These are phyloP conservation scores for Phocoena sinus DNA, from an alignment of 2,113 vertebrate species.

Conservation along the genomic window DNA sequence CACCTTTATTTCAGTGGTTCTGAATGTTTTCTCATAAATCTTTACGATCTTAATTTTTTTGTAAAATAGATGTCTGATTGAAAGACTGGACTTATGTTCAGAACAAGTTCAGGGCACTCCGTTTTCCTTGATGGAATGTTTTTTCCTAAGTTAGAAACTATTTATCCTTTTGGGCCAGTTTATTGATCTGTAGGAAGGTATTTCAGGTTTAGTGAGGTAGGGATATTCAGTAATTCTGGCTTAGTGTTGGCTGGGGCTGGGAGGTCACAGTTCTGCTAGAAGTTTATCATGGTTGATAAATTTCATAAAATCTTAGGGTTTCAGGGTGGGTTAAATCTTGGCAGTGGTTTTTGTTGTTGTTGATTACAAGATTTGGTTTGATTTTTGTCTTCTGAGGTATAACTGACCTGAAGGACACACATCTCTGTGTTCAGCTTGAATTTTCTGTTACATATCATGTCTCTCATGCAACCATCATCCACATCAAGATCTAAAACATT, in stretches of 20 bases:
- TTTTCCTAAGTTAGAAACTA: background rate
- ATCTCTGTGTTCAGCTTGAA: background rate
- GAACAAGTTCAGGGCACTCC: background rate
- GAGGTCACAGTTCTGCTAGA: background rate
- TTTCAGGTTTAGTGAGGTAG: background rate
- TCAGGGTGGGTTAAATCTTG: background rate
- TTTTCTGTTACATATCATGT: background rate
- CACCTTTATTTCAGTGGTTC: background rate
- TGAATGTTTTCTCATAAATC: background rate
- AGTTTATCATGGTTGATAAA: background rate
- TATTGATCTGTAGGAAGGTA: background rate
- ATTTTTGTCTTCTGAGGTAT: background rate
- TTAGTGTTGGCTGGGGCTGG: background rate
- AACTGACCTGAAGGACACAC: background rate
- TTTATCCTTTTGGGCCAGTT: background rate
- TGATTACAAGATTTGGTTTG: background rate
- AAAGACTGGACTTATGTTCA: background rate
- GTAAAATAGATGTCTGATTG: background rate
- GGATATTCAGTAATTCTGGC: background rate
- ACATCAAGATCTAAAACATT: background rate
- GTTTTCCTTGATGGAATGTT: background rate
- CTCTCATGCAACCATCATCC: background rate
- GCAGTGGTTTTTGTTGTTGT: background rate
- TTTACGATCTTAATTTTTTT: background rate
- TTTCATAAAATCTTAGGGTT: background rate